Percentiles rank a stretch among this genome's conserved stretches.
phyloP scores from a whole-genome alignment of 1,140 invertebrate species.

The Prorops nasuta region DNA sequence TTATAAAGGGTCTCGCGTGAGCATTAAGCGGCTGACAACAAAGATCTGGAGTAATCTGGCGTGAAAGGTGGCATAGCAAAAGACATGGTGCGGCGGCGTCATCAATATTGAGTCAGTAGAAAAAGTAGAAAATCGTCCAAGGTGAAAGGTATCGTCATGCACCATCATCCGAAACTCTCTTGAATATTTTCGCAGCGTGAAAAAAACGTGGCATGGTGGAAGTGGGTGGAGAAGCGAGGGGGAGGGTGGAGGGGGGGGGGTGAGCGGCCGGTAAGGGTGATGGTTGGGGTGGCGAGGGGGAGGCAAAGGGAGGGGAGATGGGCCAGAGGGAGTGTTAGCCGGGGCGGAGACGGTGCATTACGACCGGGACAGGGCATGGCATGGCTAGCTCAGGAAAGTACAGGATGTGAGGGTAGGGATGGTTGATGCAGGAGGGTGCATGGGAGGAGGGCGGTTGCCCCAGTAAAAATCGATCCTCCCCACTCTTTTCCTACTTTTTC shows the following conservation, averaged over 20 bases:
- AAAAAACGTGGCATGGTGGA: conserved; percentile 13
- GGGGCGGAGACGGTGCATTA: conserved; percentile 41
- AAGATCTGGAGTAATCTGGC: too few species aligned
- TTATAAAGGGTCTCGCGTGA: too few species aligned
- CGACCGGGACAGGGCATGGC: conserved; percentile 45
- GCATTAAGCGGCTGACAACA: too few species aligned
- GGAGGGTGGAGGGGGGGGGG: conserved; percentile 7
- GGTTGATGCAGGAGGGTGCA: conserved; percentile 29
- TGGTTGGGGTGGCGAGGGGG: conserved; percentile 4
- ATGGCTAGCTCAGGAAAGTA: conserved; percentile 47
- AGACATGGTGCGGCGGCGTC: too few species aligned
- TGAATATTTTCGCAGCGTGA: conserved; percentile 33
- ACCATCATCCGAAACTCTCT: conserved; percentile 31
- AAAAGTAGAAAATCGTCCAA: not conserved
- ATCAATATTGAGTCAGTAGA: too few species aligned
- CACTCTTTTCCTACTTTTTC: conserved; percentile 55
- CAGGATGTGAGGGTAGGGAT: conserved; percentile 38
- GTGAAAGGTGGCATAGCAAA: too few species aligned
- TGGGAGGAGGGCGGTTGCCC: conserved; percentile 47
- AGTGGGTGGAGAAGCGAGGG: conserved; percentile 18
- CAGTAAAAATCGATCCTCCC: conserved; percentile 59
- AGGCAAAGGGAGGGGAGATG: conserved; percentile 17
- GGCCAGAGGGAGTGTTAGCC: conserved; percentile 27
- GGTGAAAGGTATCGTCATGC: conserved; percentile 20
- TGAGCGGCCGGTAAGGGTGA: conserved; percentile 2